Evolutionary conservation across 2,113 vertebrate species (phyloP).

Genomic region (Catharus fuscescens): DNA sequence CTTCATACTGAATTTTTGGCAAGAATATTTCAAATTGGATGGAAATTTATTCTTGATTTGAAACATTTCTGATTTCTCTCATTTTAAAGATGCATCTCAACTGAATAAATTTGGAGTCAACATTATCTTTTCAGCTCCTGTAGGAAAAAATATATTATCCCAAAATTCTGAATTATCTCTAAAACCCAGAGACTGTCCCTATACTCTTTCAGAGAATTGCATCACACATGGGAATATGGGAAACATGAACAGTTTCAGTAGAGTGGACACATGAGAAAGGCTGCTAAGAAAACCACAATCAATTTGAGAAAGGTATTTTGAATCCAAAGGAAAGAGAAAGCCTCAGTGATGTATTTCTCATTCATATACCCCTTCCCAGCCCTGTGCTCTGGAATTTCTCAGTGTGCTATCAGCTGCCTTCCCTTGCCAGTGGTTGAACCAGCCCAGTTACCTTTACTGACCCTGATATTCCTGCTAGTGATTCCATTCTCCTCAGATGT

Average conservation of each 20-base stretch:
- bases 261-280: neutral
- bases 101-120: neutral
- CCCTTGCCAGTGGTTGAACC: neutral
- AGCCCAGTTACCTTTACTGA: neutral
- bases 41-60: neutral
- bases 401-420: neutral
- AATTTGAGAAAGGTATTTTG: neutral
- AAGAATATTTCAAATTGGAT: neutral
- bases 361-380: neutral
- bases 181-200: neutral
- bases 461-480: neutral
- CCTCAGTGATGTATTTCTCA: neutral
- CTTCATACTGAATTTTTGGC: neutral
- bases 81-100: neutral
- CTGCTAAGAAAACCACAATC: neutral
- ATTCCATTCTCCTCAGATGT: neutral
- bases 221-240: neutral
- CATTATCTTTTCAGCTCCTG: neutral
- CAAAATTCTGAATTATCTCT: neutral
- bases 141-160: neutral
- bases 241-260: neutral
- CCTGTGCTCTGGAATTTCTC: neutral
- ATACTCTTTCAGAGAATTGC: neutral
- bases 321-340: neutral
- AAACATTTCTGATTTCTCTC: neutral